phyloP scores from a whole-genome alignment of 2,888 invertebrate species.

The Carcina quercana region DNA sequence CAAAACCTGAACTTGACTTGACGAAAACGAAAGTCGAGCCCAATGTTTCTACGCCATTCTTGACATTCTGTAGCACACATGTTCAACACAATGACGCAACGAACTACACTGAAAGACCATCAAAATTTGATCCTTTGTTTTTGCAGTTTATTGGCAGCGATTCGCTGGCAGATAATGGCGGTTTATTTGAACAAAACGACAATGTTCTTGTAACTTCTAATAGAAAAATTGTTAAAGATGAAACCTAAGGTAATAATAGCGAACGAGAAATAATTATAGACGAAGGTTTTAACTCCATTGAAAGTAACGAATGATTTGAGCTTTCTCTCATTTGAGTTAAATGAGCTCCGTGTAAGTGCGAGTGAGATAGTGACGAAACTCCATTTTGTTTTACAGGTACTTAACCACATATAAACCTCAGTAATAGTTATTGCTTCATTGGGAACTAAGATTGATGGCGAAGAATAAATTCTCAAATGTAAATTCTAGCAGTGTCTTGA shows the following conservation, averaged over 20 bases:
- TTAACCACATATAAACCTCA: too few species aligned
- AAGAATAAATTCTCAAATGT: too few species aligned
- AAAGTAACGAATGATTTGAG: background rate
- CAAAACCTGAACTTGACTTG: slow-evolving; percentile 73
- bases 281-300: background rate
- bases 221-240: background rate
- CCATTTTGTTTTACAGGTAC: too few species aligned
- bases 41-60: slow-evolving; percentile 68
- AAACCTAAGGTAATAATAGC: background rate
- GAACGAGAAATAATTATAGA: background rate
- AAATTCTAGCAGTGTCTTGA: too few species aligned
- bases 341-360: slow-evolving; percentile 1
- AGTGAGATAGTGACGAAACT: background rate
- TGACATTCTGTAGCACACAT: slow-evolving; percentile 29
- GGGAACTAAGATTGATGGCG: too few species aligned
- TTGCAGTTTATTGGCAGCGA: too few species aligned
- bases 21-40: slow-evolving; percentile 69
- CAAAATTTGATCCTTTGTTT: too few species aligned
- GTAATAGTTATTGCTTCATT: too few species aligned
- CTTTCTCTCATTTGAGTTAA: background rate
- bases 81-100: too few species aligned
- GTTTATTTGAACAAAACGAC: too few species aligned
- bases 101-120: too few species aligned
- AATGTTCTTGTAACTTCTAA: background rate
- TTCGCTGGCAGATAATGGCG: too few species aligned